Percentiles rank a stretch among this genome's conserved stretches.
Conservation (phyloP, 37 sponge, comb jelly and placozoan genomes). For the Geodia barretti region DNA sequence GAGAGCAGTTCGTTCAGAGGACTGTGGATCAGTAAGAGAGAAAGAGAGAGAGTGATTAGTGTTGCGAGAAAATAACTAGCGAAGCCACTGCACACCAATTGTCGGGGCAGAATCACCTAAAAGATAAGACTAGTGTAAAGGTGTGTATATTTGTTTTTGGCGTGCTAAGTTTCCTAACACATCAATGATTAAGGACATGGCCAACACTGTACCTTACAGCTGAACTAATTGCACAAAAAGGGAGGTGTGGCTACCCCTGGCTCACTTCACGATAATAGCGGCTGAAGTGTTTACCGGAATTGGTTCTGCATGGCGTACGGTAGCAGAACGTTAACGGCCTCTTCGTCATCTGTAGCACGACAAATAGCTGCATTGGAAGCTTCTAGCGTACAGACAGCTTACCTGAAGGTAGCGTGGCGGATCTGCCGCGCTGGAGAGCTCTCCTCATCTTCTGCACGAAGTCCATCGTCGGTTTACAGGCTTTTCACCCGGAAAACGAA, state of each 20-base stretch:
- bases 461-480: too few relatives aligned
- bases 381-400: not conserved
- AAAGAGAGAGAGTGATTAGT: not conserved
- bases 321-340: conserved; percentile 71
- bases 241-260: too few relatives aligned
- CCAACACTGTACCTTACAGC: not conserved
- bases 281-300: too few relatives aligned
- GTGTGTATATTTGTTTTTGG: too few relatives aligned
- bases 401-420: conserved; percentile 83
- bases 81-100: not conserved
- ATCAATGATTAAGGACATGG: too few relatives aligned
- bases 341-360: conserved; percentile 52
- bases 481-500: too few relatives aligned
- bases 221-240: not conserved
- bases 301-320: conserved; percentile 85
- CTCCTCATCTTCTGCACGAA: conserved; percentile 71
- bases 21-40: conserved; percentile 7
- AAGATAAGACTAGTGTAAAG: too few relatives aligned
- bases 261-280: conserved; percentile 54
- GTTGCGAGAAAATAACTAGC: not conserved
- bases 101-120: too few relatives aligned
- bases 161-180: too few relatives aligned
- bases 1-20: conserved; percentile 59
- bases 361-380: not conserved
- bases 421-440: conserved; percentile 76